phyloP scores from a whole-genome alignment of 2,888 invertebrate genomes.

The Melipona beecheii region DNA sequence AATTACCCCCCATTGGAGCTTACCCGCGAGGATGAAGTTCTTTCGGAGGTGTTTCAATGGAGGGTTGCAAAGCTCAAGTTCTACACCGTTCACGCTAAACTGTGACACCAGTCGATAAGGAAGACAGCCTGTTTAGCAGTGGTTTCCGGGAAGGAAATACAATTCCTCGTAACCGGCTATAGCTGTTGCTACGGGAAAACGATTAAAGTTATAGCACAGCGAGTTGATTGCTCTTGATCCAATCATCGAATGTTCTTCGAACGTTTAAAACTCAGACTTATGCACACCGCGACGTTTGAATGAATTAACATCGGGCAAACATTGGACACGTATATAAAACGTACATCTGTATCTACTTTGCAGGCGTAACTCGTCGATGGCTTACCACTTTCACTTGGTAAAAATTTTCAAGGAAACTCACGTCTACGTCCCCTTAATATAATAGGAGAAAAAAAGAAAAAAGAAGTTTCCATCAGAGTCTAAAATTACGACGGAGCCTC shows the following conservation, averaged over 20 bases:
- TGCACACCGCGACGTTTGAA: neutral
- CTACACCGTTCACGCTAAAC: constrained; percentile 46
- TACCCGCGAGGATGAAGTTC: constrained; percentile 70
- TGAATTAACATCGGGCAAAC: neutral
- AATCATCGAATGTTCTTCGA: neutral
- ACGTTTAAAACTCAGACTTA: constrained; percentile 8
- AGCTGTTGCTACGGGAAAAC: constrained; percentile 22
- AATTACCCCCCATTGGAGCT: constrained; percentile 73
- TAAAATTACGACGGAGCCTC: constrained; percentile 6
- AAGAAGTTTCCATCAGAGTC: neutral
- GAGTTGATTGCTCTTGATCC: constrained; percentile 1
- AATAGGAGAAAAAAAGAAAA: neutral
- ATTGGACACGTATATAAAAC: neutral
- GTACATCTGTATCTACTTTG: neutral
- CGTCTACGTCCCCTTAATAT: neutral
- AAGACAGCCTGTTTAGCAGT: constrained; percentile 56
- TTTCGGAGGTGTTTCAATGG: constrained; percentile 49
- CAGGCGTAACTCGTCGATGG: neutral
- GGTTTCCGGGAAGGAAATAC: constrained; percentile 42
- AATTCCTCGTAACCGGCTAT: constrained; percentile 21
- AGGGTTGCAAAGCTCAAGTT: constrained; percentile 48
- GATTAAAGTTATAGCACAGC: neutral
- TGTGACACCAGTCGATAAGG: constrained; percentile 66
- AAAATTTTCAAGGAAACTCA: constrained; percentile 17
- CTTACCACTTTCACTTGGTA: neutral